Evolutionary conservation across 2,113 vertebrate genomes (phyloP).

Genomic region (Anoplopoma fimbria): DNA sequence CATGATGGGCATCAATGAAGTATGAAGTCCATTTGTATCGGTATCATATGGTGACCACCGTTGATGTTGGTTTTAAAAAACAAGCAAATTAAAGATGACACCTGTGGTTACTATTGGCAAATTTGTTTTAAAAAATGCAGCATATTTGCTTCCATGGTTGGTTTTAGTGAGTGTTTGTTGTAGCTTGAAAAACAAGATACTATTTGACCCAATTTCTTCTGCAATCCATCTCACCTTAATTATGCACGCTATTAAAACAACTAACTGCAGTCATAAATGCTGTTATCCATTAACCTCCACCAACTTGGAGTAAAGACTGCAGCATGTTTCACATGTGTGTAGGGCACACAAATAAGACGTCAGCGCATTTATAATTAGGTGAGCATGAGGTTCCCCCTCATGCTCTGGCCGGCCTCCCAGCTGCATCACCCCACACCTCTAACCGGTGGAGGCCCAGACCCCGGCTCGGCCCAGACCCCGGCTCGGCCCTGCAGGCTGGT

Average conservation of each 20-base stretch:
- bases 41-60: background rate
- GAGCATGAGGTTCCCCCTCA: background rate
- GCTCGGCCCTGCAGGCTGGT: conserved; percentile 13
- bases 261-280: conserved; percentile 8
- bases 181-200: conserved; percentile 24
- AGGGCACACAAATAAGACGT: background rate
- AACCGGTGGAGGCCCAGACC: background rate
- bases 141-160: background rate
- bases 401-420: background rate
- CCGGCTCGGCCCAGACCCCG: background rate
- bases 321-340: conserved; percentile 26
- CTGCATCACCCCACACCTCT: conserved; percentile 18
- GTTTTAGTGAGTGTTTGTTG: conserved; percentile 13
- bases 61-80: background rate
- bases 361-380: conserved; percentile 33
- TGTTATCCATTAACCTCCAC: conserved; percentile 33
- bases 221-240: conserved; percentile 28
- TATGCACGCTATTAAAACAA: conserved; percentile 5
- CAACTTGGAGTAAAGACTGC: background rate
- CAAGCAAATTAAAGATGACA: background rate
- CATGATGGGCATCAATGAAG: background rate
- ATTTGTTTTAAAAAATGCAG: background rate
- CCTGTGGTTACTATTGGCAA: background rate
- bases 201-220: conserved; percentile 24
- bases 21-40: background rate